Percentiles rank a stretch among this genome's conserved stretches.
Conservation (phyloP, 1,140 invertebrate genomes). For the Cephus cinctus region DNA sequence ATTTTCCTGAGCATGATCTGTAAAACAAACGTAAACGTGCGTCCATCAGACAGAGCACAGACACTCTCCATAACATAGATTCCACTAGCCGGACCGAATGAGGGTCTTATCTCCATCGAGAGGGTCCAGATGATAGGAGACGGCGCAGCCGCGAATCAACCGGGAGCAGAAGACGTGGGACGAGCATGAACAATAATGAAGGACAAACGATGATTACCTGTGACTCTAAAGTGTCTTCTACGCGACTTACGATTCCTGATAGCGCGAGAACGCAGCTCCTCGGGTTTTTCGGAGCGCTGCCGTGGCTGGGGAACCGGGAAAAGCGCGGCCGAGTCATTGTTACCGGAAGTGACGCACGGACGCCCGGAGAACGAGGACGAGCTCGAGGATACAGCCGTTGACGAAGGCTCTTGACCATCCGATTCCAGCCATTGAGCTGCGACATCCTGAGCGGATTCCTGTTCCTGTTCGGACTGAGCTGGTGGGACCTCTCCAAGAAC, state of each 20-base stretch:
- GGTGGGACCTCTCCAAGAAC: slow-evolving; percentile 51
- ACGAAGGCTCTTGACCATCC: slow-evolving; percentile 28
- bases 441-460: slow-evolving; percentile 49
- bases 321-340: too few relatives aligned
- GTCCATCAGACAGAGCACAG: too few relatives aligned
- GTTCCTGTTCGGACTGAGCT: slow-evolving; percentile 42
- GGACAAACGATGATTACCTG: slow-evolving; percentile 45
- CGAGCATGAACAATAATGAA: slow-evolving; percentile 22
- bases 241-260: slow-evolving; percentile 50
- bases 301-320: slow-evolving; percentile 41
- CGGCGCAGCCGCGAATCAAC: neutral
- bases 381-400: slow-evolving; percentile 4
- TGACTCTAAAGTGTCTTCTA: slow-evolving; percentile 47
- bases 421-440: slow-evolving; percentile 46
- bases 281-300: slow-evolving; percentile 28
- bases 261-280: slow-evolving; percentile 30
- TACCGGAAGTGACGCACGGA: neutral
- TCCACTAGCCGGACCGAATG: neutral
- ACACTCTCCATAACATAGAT: too few relatives aligned
- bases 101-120: neutral
- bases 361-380: neutral
- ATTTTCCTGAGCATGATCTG: slow-evolving; percentile 7
- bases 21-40: slow-evolving; percentile 5
- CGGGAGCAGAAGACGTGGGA: slow-evolving; percentile 1
- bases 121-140: neutral